Base-by-base conservation (phyloP, 2,113 vertebrate species). In the Ptilorrhoa leucosticta region DNA sequence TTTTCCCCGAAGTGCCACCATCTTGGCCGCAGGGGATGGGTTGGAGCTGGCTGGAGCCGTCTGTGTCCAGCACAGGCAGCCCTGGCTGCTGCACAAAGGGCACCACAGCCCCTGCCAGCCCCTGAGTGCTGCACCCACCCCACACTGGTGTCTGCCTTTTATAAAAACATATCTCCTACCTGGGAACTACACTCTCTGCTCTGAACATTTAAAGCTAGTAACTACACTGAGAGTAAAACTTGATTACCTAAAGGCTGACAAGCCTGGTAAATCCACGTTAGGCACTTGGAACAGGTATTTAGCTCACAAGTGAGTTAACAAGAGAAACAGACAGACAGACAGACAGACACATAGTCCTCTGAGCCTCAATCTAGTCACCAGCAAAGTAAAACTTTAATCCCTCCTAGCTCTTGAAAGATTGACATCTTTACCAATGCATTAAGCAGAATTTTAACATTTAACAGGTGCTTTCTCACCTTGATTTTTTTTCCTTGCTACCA, bases 31-130 rank as follows among this genome's bases (percentile, higher is more conserved):
- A n/a, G 15, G 22, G 40, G 40, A 33, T 66, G 17, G n/a, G 37
- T 1, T 3, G 1, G 51, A 65, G 28, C 30, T 22, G 37, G 6
- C 19, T 66, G 50, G 30, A 56, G 50, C 53, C 1, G 0, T 5
- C n/a, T 7, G 26, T 45, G 40, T 10, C 26, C 4, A 5, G 47
- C 65, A n/a, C 11, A 10, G 21, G 39, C 27, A 83, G 40, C 37
- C 56, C 33, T 51, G 6, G 37, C 22, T 30, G 14, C 57, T 56
- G 31, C 39, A 39, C 44, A 48, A 11, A 1, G 13, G 23, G 16
- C 18, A 17, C 81, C 21, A 7, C 6, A 21, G 26, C 11, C 24
- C 39, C n/a, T 8, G 24, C 7, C 83, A 73, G 30, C 9, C 1
- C 58, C 65, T 14, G 31, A 27, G 33, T 0, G 0, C 70, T 48